Evolutionary conservation across 2,888 invertebrate species (phyloP).

Genomic region (Nipponacmea schrenckii): DNA sequence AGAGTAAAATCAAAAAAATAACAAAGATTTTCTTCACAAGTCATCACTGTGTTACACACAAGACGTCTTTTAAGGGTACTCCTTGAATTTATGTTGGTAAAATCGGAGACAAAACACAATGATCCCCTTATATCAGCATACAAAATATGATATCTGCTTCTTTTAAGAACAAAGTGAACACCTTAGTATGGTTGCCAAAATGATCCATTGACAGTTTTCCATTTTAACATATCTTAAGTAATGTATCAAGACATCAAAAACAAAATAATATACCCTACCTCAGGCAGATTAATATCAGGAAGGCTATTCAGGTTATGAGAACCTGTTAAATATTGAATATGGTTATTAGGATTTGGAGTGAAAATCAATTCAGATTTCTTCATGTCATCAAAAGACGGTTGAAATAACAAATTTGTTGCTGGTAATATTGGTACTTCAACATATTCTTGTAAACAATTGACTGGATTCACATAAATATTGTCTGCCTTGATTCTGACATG

Average conservation of each 20-base stretch:
- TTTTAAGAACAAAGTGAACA: too few species aligned
- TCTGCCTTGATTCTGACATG: background rate
- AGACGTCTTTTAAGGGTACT: too few species aligned
- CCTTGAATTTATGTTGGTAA: too few species aligned
- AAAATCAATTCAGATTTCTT: slow-evolving; percentile 32
- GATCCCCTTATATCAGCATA: too few species aligned
- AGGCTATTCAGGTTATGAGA: slow-evolving; percentile 33
- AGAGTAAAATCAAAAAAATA: too few species aligned
- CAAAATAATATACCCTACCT: slow-evolving; percentile 29
- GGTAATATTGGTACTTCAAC: slow-evolving; percentile 36
- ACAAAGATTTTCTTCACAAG: too few species aligned
- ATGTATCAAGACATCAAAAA: too few species aligned
- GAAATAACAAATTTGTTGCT: slow-evolving; percentile 31
- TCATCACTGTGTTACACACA: too few species aligned
- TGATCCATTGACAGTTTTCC: too few species aligned
- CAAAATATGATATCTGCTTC: too few species aligned
- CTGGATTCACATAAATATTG: slow-evolving; percentile 23
- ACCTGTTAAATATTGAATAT: slow-evolving; percentile 37
- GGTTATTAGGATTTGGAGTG: slow-evolving; percentile 23
- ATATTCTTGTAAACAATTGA: slow-evolving; percentile 27
- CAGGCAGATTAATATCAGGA: slow-evolving; percentile 38
- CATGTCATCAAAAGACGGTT: slow-evolving; percentile 36
- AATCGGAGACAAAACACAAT: background rate
- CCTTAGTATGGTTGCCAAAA: too few species aligned
- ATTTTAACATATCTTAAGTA: too few species aligned